Evolutionary conservation across 1,140 invertebrate genomes (phyloP), one percentile per base, ranked within the genome.

Genomic region (Pseudomyrmex pallidus): DNA sequence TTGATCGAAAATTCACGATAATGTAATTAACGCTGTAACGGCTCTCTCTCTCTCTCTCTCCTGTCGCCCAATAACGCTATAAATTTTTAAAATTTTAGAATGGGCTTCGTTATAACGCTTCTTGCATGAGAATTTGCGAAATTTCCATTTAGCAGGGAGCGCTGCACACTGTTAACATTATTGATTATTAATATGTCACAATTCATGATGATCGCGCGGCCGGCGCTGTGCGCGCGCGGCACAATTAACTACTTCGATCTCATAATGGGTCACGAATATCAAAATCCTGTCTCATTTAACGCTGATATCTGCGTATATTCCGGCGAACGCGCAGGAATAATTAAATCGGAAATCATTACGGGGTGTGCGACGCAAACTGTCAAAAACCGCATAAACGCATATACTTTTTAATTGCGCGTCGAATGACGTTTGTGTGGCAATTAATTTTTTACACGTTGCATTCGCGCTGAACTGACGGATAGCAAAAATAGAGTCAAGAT

Each of bases 171-270:
- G 35, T 72, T 80, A 80, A 80, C n/a, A n/a, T 80, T 50, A 56
- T 12, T 80, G 54, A 80, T 78, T 70, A 78, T 80, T 80, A 72
- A 80, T 80, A 80, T 50, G 76, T 80, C 66, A 80, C 66, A 59
- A 80, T 57, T 70, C 13, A 78, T 80, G 35, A 35, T 13, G 54
- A 80, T 80, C 50, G 72, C 35, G 35, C 35, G 5, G 35, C 50
- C 22, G 44, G 48, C n/a, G 4, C 44, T n/a, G n/a, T 4, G 10
- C 35, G 20, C 50, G 17, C 56, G 20, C 15, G 20, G 64, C 15
- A 35, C 66, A 80, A 78, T 80, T 70, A 80, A 80, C 54, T 80
- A 80, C 66, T 80, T 70, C 50, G 76, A 80, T 72, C 76, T 70
- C 66, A 70, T 72, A 80, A 80, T 61, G 22, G 54, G 12, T 8